These are phyloP conservation scores for Acanthiza pusilla DNA, from an alignment of 2,797 vertebrate species.

Conservation along the genomic window DNA sequence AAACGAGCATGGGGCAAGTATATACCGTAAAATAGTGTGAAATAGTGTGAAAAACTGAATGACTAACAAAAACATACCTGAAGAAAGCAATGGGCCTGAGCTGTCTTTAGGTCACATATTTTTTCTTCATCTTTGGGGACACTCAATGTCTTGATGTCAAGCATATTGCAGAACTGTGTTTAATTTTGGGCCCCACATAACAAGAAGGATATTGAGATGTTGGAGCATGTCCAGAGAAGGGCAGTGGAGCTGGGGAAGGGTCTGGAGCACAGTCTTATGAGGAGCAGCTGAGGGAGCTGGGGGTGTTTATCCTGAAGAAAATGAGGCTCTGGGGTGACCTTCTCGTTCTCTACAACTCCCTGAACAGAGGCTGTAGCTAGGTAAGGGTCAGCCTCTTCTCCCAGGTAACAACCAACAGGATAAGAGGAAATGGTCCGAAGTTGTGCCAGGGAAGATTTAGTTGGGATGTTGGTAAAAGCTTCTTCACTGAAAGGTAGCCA, in stretches of 20 bases:
- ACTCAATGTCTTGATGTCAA: background rate
- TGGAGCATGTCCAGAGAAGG: background rate
- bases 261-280: background rate
- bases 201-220: background rate
- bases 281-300: background rate
- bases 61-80: background rate
- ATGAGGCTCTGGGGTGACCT: background rate
- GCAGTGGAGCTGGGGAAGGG: accelerated
- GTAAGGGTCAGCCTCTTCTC: background rate
- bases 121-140: background rate
- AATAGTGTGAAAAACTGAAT: background rate
- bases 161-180: background rate
- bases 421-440: background rate
- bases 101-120: background rate
- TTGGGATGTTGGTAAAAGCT: background rate
- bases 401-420: background rate
- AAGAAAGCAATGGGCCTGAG: background rate
- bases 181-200: background rate
- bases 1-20: accelerated
- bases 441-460: background rate
- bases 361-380: background rate
- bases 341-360: accelerated
- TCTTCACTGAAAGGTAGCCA: background rate
- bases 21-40: background rate
- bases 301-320: background rate